Conservation (phyloP, 2,888 invertebrate species). For the Maniola hyperantus region DNA sequence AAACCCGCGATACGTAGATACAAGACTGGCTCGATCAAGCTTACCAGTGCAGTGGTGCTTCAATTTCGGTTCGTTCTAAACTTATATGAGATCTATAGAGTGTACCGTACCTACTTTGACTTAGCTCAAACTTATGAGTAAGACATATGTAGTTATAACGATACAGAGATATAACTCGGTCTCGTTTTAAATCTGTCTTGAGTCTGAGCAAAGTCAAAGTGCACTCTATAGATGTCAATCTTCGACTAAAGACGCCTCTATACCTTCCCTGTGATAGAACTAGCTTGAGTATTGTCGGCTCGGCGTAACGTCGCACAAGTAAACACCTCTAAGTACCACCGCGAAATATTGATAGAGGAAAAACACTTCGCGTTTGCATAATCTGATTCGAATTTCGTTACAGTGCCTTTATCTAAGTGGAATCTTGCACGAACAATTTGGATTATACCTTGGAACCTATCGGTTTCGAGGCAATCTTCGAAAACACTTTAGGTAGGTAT, state of each 20-base stretch:
- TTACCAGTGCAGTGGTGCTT: no score
- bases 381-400: constrained; percentile 42
- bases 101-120: no score
- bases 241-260: constrained; percentile 43
- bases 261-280: constrained; percentile 38
- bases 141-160: no score
- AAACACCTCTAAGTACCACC: constrained; percentile 53
- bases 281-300: constrained; percentile 55
- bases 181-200: no score
- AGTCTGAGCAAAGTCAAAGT: no score
- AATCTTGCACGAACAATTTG: constrained; percentile 19
- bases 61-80: no score
- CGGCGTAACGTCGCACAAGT: constrained; percentile 49
- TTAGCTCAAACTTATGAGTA: no score
- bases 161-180: no score
- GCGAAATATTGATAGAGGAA: constrained; percentile 50
- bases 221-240: no score
- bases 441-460: constrained; percentile 11
- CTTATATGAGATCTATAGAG: no score
- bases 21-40: no score
- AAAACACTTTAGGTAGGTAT: constrained; percentile 2
- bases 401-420: constrained; percentile 23
- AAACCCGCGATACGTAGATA: no score
- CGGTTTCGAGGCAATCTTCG: constrained; percentile 3
- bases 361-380: constrained; percentile 48